Conservation (phyloP, 2,797 vertebrate species). For the Anabas testudineus region DNA sequence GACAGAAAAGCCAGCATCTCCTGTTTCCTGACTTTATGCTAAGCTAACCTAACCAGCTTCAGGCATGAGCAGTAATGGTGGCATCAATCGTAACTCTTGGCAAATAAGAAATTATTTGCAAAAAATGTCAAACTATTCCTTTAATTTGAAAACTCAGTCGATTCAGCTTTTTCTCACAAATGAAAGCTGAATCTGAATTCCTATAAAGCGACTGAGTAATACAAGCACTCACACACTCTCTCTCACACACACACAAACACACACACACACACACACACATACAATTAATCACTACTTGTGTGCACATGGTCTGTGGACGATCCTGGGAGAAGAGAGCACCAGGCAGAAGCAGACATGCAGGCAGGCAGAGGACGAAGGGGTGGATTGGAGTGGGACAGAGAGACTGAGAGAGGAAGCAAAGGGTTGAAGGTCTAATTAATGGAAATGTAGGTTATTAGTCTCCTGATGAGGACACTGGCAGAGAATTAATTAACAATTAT, state of each 20-base stretch:
- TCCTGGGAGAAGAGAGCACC: slow-evolving; percentile 46
- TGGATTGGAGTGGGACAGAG: slow-evolving; percentile 76
- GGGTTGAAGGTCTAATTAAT: slow-evolving; percentile 90
- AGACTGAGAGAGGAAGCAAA: slow-evolving; percentile 74
- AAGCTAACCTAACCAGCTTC: slow-evolving; percentile 11
- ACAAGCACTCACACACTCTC: slow-evolving; percentile 30
- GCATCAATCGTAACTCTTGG: background rate
- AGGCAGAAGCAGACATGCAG: slow-evolving; percentile 47
- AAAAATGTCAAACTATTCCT: slow-evolving; percentile 2
- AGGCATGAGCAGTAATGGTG: background rate
- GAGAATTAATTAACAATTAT: slow-evolving; percentile 91
- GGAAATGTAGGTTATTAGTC: slow-evolving; percentile 91
- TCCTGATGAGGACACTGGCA: slow-evolving; percentile 88
- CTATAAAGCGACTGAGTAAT: background rate
- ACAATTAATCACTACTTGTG: slow-evolving; percentile 58
- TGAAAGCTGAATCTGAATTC: background rate
- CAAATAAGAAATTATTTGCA: background rate
- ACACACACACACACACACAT: slow-evolving; percentile 23
- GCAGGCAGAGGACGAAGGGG: slow-evolving; percentile 57
- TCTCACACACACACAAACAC: slow-evolving; percentile 19
- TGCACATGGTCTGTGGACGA: slow-evolving; percentile 36
- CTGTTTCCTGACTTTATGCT: background rate
- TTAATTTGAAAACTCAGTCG: slow-evolving; percentile 11
- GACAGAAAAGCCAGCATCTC: background rate
- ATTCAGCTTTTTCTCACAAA: background rate